Base-by-base conservation (phyloP, 2,797 vertebrate species). In the Enteromius argenteus region DNA sequence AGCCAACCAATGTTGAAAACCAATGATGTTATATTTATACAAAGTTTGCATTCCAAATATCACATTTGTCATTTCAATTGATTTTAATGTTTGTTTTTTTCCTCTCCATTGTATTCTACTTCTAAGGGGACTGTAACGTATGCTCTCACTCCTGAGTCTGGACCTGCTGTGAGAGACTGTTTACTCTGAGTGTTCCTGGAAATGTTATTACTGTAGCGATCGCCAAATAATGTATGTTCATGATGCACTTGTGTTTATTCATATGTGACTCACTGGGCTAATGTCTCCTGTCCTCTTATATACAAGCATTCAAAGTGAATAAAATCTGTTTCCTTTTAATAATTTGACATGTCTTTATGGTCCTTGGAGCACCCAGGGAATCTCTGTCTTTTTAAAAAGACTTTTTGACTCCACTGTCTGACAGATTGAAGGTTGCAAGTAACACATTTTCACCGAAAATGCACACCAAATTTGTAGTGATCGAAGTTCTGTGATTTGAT, bases 1-100 rank as follows among this genome's bases (percentile, higher is more conserved):
- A 95, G 94, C 94, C 91, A 93, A 95, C 95, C 92, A 95, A 96
- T 95, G 95, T 96, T 96, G 93, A 95, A 96, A 94, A 96, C 95
- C 95, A 96, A 96, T 96, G 94, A 96, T 95, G 94, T 95, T 96
- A 95, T 92, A 93, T 95, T 95, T 94, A 94, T 95, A 94, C 95
- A 95, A 95, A 96, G 96, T 95, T 94, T 95, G 96, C 96, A 93
- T 94, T 97, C 93, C 94, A 96, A 96, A 96, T 95, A 95, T 93
- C 89, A 95, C 94, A 90, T 93, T 51, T 91, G 92, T 93, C 93
- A 92, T 94, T 94, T 88, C 71, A 72, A 62, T 71, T 44, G 56
- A 79, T 81, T 69, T 71, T 64, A 14, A 84, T 90, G 90, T 93
- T 94, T 94, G 86, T 92, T 93, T 88, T 89, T 89, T 81, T 87